Percentiles rank a stretch among this genome's conserved stretches.
phyloP scores from a whole-genome alignment of 2,888 invertebrate genomes.

The Rhagonycha lutea region DNA sequence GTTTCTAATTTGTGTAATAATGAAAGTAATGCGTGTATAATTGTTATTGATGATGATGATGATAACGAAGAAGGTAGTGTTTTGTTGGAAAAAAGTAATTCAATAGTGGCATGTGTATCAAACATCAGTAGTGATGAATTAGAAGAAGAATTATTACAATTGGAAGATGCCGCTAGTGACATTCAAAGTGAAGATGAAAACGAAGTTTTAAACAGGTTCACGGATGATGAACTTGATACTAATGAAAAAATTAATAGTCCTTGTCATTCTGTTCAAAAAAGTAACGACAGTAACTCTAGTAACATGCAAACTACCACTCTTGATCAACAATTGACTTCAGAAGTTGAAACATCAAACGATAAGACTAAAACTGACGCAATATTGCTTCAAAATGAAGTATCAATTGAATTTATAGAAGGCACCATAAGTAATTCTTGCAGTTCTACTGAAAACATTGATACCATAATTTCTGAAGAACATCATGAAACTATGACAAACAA shows the following conservation, averaged over 20 bases:
- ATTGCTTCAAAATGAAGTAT: neutral
- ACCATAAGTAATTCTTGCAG: neutral
- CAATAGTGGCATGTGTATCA: neutral
- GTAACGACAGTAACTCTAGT: neutral
- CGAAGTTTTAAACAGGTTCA: neutral
- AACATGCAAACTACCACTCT: neutral
- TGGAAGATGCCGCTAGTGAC: conserved; percentile 3
- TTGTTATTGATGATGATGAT: neutral
- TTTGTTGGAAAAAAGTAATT: neutral
- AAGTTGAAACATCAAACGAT: neutral
- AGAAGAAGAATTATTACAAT: conserved; percentile 8
- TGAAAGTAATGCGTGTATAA: neutral
- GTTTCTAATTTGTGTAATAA: neutral
- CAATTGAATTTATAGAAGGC: neutral
- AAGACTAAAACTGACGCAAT: neutral
- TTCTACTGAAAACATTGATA: neutral
- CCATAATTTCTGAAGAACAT: neutral
- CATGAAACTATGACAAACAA: neutral
- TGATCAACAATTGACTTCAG: neutral
- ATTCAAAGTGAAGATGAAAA: conserved; percentile 12
- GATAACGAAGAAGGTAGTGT: neutral
- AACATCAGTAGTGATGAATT: neutral
- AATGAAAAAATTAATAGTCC: neutral
- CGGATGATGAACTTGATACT: neutral
- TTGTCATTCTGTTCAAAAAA: neutral